Conservation (phyloP, 2,888 invertebrate genomes). For the Xylota sylvarum region DNA sequence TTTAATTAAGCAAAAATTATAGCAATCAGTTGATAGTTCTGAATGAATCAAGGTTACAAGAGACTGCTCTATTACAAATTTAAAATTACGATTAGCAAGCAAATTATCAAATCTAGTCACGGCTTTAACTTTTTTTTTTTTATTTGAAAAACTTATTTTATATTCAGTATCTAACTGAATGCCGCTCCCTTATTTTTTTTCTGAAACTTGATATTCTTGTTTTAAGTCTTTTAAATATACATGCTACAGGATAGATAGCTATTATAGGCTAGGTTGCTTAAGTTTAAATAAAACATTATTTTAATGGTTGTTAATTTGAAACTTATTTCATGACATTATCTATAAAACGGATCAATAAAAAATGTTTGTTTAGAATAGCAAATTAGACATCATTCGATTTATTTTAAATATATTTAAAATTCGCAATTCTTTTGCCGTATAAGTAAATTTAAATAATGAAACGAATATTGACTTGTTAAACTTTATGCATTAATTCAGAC, state of each 20-base stretch:
- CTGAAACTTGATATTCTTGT: constrained; percentile 17
- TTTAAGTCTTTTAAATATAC: constrained; percentile 11
- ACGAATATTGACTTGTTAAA: neutral
- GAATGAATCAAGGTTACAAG: constrained; percentile 31
- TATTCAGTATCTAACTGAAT: neutral
- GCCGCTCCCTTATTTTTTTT: constrained; percentile 13
- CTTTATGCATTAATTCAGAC: neutral
- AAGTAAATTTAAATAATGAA: neutral
- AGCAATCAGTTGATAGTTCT: constrained; percentile 21
- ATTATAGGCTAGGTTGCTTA: neutral
- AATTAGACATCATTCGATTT: constrained; percentile 7
- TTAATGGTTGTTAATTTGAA: constrained; percentile 31
- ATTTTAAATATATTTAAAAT: neutral
- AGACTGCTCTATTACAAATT: neutral
- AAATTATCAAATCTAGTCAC: constrained; percentile 7
- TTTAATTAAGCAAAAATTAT: neutral
- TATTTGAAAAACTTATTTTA: neutral
- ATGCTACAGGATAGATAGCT: neutral
- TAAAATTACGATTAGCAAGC: constrained; percentile 13
- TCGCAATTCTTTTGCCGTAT: neutral
- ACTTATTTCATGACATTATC: constrained; percentile 33
- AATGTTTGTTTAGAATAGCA: constrained; percentile 5
- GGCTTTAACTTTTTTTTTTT: neutral
- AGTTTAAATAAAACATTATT: constrained; percentile 25
- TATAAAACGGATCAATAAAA: constrained; percentile 29